Evolutionary conservation across 2,888 invertebrate genomes (phyloP).

Genomic region (Perizoma affinitatum): DNA sequence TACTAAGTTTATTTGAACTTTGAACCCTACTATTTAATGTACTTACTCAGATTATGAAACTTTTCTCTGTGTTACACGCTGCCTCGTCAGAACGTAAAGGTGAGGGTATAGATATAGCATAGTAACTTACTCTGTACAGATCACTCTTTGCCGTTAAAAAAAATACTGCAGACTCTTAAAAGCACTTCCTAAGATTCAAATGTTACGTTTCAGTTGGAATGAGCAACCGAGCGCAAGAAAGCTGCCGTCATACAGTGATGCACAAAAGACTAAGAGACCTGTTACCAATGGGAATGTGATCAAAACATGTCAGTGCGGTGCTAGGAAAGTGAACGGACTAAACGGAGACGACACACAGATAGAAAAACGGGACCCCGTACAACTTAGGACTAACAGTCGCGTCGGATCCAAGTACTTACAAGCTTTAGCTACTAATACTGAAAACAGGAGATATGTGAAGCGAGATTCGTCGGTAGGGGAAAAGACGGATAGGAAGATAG

Average conservation of each 20-base stretch:
- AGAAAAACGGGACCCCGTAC: slow-evolving; percentile 63
- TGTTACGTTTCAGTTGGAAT: slow-evolving; percentile 74
- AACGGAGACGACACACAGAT: slow-evolving; percentile 56
- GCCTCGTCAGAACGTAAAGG: slow-evolving; percentile 81
- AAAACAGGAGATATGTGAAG: slow-evolving; percentile 64
- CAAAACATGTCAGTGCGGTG: slow-evolving; percentile 75
- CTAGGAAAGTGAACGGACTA: slow-evolving; percentile 68
- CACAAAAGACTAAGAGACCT: slow-evolving; percentile 81
- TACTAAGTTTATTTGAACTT: slow-evolving; percentile 20
- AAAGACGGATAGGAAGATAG: slow-evolving; percentile 59
- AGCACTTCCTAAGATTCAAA: slow-evolving; percentile 11
- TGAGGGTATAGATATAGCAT: slow-evolving; percentile 53
- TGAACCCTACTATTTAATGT: slow-evolving; percentile 39
- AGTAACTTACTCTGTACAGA: slow-evolving; percentile 26
- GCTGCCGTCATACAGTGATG: slow-evolving; percentile 81
- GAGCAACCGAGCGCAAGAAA: slow-evolving; percentile 80
- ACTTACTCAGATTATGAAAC: slow-evolving; percentile 74
- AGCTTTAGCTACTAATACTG: slow-evolving; percentile 70
- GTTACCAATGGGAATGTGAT: slow-evolving; percentile 71
- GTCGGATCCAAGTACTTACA: slow-evolving; percentile 79
- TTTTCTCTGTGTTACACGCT: slow-evolving; percentile 81
- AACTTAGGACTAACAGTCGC: slow-evolving; percentile 72
- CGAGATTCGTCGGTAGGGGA: slow-evolving; percentile 72
- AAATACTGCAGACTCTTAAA: background rate
- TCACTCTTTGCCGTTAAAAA: background rate